Conservation (phyloP, 2,797 vertebrate genomes). For the Cyclura pinguis region DNA sequence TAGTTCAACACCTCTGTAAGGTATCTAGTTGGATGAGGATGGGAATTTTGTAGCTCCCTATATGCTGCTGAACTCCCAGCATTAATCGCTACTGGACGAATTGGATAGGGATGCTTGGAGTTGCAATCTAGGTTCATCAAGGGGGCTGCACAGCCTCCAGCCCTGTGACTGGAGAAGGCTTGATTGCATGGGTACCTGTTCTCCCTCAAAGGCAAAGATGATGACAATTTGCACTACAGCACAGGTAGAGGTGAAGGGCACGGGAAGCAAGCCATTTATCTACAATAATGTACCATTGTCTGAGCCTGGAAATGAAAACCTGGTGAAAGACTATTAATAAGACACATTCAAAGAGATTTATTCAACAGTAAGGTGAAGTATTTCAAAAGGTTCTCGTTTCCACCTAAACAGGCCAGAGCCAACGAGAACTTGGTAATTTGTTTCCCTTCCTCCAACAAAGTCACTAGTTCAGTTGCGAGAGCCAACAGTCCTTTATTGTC, state of each 20-base stretch:
- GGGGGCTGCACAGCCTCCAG: neutral
- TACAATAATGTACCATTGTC: neutral
- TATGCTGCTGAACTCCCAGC: no score
- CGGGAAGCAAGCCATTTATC: neutral
- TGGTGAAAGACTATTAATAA: conserved; percentile 14
- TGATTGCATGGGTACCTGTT: neutral
- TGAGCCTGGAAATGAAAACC: conserved; percentile 6
- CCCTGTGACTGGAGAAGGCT: neutral
- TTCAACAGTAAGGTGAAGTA: conserved; percentile 5
- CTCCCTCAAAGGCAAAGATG: neutral
- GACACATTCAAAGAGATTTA: neutral
- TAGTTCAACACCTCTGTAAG: neutral
- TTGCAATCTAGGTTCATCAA: neutral
- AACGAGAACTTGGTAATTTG: neutral
- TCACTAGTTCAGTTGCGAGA: neutral
- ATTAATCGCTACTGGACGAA: no score
- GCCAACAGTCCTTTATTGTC: neutral
- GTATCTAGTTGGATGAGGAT: neutral
- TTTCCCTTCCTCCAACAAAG: neutral
- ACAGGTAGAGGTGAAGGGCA: neutral
- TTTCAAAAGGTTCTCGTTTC: conserved; percentile 5
- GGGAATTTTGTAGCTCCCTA: no score
- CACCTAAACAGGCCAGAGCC: conserved; percentile 1
- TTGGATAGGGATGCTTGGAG: no score
- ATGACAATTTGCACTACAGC: neutral